Base-by-base conservation (phyloP, 2,888 invertebrate species). In the Hylaea fasciaria region DNA sequence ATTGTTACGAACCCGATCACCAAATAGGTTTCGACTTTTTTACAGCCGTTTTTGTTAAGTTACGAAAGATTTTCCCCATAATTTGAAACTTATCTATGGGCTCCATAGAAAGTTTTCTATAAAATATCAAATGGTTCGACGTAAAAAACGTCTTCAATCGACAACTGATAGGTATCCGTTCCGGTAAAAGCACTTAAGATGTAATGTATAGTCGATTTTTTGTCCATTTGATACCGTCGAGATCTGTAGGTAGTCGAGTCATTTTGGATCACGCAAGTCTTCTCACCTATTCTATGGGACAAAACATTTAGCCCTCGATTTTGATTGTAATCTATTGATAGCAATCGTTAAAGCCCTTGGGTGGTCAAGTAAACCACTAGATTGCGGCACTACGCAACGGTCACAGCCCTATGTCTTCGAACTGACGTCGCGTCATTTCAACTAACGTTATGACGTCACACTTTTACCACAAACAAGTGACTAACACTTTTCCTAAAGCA, bases 61-160 rank as follows among this genome's bases (percentile, higher is more conserved):
- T 66, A 59, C 64, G 62, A 66, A 69, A 66, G 57, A 64, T 58
- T 66, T n/a, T 62, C 63, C 57, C 52, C 45, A 64, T 22, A 22
- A 22, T 60, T 69, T 58, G 65, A 57, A 52, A 65, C 49, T 57
- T 63, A 65, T 57, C 48, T 44, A 60, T 45, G 22, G 49, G 35
- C 41, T 16, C 58, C 48, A 51, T 57, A 58, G 54, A 61, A 62
- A 64, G 53, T 57, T 22, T 28, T 32, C 44, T 45, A 57, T 63
- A 62, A 8, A 55, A 49, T 53, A 53, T 57, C 51, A 62, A 57
- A 62, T 48, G 47, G 52, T 52, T 62, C 29, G 39, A 43, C 12
- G 14, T 50, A 59, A 64, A 66, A 66, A 64, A 48, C 53, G 16
- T 61, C 16, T 60, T 50, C 58, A 55, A 59, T 62, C 50, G 57